Percentiles rank a stretch among this genome's conserved stretches.
These are phyloP conservation scores for Battus philenor DNA, from an alignment of 1,140 invertebrate species.

Conservation along the genomic window DNA sequence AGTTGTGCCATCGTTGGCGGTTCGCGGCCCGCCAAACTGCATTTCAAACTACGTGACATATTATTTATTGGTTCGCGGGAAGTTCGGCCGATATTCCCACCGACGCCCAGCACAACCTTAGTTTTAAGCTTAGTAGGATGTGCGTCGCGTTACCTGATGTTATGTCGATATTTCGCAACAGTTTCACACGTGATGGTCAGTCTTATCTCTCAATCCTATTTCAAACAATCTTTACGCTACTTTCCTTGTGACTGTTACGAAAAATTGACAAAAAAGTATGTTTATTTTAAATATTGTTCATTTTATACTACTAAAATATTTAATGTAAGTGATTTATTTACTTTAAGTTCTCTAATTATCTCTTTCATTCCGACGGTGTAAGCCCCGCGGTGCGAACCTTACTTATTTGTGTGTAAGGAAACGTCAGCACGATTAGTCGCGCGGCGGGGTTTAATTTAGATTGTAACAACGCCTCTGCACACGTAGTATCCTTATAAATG, in stretches of 20 bases:
- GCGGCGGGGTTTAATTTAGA: conserved; percentile 16
- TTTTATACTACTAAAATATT: conserved; percentile 38
- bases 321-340: conserved; percentile 37
- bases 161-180: conserved; percentile 28
- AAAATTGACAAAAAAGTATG: conserved; percentile 30
- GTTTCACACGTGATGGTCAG: conserved; percentile 11
- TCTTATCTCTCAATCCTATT: not conserved
- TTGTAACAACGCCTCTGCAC: conserved; percentile 18
- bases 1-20: conserved; percentile 54
- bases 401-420: conserved; percentile 1
- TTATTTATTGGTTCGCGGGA: conserved; percentile 58
- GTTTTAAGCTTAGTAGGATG: conserved; percentile 57
- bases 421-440: not conserved
- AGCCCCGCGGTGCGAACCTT: conserved; percentile 12
- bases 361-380: conserved; percentile 52
- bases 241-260: conserved; percentile 27
- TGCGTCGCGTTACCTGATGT: conserved; percentile 69
- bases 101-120: conserved; percentile 61
- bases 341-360: conserved; percentile 47
- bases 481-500: conserved; percentile 5
- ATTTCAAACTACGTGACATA: conserved; percentile 58
- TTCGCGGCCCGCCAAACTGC: conserved; percentile 30
- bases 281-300: conserved; percentile 56
- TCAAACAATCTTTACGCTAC: not conserved
- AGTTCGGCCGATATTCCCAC: conserved; percentile 55